A percentile compares a stretch with the other conserved stretches of the same genome.
Conservation (phyloP, 2,888 invertebrate genomes). For the Steromphala cineraria region DNA sequence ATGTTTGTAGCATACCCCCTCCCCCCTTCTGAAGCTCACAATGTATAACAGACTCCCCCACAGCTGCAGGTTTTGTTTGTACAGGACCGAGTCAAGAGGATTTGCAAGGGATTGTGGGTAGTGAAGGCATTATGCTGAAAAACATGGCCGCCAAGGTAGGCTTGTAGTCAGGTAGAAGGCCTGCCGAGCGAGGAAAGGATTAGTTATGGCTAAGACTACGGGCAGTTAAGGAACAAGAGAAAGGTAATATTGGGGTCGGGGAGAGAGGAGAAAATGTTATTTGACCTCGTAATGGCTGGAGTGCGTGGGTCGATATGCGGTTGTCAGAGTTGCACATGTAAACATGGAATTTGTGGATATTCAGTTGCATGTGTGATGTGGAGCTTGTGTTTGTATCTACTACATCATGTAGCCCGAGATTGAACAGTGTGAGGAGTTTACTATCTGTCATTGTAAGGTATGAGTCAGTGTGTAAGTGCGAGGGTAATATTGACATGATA, state of each 20-base stretch:
- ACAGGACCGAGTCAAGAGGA: neutral
- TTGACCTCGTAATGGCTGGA: too few species aligned
- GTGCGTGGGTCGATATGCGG: too few species aligned
- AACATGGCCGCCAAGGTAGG: neutral
- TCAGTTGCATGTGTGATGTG: neutral
- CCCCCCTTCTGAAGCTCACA: too few species aligned
- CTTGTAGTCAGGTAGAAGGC: neutral
- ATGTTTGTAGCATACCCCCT: too few species aligned
- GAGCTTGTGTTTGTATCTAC: too few species aligned
- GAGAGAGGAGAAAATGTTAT: neutral
- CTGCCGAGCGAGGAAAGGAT: neutral
- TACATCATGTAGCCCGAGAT: too few species aligned
- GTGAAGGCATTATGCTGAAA: neutral
- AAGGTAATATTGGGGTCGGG: neutral
- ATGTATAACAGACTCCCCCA: too few species aligned
- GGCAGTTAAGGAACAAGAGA: neutral
- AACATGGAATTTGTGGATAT: neutral
- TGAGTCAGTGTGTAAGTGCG: too few species aligned
- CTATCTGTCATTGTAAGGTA: too few species aligned
- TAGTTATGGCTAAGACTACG: neutral
- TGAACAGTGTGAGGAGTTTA: too few species aligned
- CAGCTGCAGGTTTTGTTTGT: neutral
- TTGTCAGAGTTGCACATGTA: neutral
- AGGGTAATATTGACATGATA: too few species aligned
- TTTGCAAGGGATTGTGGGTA: slow-evolving; percentile 8